Conservation (phyloP, 2,888 invertebrate species). For the Metellina segmentata region DNA sequence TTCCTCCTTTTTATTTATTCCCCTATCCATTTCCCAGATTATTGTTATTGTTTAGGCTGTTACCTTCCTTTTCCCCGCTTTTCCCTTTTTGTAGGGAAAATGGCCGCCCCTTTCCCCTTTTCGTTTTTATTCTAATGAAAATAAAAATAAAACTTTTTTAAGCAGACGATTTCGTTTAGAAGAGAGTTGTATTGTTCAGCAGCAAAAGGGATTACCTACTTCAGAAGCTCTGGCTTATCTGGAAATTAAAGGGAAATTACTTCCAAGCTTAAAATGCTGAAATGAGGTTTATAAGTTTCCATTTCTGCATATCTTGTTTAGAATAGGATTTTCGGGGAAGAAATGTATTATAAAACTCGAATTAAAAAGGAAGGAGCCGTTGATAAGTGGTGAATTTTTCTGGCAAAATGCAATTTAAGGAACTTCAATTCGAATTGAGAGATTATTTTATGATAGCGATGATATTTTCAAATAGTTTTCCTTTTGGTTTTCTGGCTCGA, state of each 20-base stretch:
- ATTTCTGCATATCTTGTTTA: conserved; percentile 39
- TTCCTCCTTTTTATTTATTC: conserved; percentile 5
- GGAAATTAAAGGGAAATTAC: conserved; percentile 66
- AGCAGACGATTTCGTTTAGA: conserved; percentile 38
- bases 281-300: conserved; percentile 55
- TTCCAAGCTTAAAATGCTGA: conserved; percentile 49
- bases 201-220: conserved; percentile 55
- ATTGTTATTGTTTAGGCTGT: conserved; percentile 67
- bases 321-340: background rate
- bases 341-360: conserved; percentile 40
- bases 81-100: conserved; percentile 27
- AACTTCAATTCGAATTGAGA: conserved; percentile 31
- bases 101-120: conserved; percentile 5
- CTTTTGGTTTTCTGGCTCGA: background rate
- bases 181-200: conserved; percentile 52
- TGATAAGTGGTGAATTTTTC: conserved; percentile 37
- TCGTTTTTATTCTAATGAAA: conserved; percentile 1
- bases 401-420: conserved; percentile 27
- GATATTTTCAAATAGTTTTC: conserved; percentile 6
- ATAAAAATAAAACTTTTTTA: conserved; percentile 19
- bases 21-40: conserved; percentile 46
- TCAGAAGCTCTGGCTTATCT: conserved; percentile 38
- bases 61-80: conserved; percentile 45
- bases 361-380: conserved; percentile 31
- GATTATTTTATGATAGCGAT: background rate